These are phyloP conservation scores for Cardiocondyla obscurior DNA, from an alignment of 1,140 invertebrate species.

Conservation along the genomic window DNA sequence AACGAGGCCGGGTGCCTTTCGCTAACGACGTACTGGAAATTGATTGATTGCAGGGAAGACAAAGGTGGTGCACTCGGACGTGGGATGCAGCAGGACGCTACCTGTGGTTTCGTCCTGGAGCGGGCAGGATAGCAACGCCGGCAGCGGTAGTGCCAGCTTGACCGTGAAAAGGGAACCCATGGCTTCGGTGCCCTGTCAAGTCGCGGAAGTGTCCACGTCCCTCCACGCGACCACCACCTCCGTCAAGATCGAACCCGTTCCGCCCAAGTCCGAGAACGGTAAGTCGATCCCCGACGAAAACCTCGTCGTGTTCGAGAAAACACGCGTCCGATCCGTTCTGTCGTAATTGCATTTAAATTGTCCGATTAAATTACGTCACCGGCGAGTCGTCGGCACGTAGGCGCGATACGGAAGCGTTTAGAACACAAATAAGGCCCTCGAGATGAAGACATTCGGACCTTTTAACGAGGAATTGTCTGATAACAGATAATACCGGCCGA, in stretches of 20 bases:
- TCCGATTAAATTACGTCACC: background rate
- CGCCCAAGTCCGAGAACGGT: constrained; percentile 81
- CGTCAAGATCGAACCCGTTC: constrained; percentile 81
- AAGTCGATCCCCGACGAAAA: constrained; percentile 50
- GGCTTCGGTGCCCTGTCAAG: constrained; percentile 85
- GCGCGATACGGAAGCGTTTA: background rate
- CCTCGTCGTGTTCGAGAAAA: background rate
- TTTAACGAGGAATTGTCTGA: no score
- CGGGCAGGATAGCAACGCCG: constrained; percentile 71
- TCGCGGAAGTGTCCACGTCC: constrained; percentile 87
- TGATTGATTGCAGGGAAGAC: constrained; percentile 77
- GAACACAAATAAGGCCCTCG: background rate
- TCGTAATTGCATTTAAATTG: background rate
- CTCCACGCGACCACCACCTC: constrained; percentile 83
- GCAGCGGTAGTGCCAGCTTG: constrained; percentile 53
- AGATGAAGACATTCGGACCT: background rate
- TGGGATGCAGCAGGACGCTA: constrained; percentile 81
- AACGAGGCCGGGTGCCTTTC: background rate
- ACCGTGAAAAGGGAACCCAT: constrained; percentile 86
- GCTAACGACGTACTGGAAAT: background rate
- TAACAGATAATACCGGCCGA: no score
- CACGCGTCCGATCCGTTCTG: background rate
- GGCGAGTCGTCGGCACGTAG: background rate
- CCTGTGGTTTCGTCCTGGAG: constrained; percentile 81
- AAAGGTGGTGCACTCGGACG: constrained; percentile 80